Evolutionary conservation across 1,140 invertebrate genomes (phyloP), one percentile per base, ranked within the genome.

Genomic region (Bombus haemorrhoidalis): DNA sequence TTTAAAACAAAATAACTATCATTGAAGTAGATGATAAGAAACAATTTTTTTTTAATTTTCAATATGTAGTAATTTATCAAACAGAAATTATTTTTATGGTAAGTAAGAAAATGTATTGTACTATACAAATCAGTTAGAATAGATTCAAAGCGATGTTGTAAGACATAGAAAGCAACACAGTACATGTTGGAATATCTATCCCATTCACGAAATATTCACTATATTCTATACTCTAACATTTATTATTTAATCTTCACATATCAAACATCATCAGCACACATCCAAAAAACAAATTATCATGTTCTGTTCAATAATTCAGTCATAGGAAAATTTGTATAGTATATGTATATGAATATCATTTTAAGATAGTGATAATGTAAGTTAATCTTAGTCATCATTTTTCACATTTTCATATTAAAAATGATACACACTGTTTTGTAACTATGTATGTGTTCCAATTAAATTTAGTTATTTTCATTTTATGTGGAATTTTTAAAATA

Each of bases 241-340:
- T 81, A 69, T 72, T 34, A 73, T 47, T 34, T 57, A 68, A 39
- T 72, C 8, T 74, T 53, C 39, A 28, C 28, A 53, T 72, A 80
- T 28, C 18, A 72, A 73, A 81, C n/a, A 66, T 41, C 18, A 34
- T 8, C 15, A 64, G 34, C 47, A 74, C 37, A 28, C n/a, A 28
- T 81, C 22, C 34, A 81, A 74, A 57, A 53, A 32, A 74, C 28
- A 62, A 39, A 15, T 32, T 57, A 28, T 73, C 53, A 53, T 39
- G 3, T 39, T 47, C 64, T 72, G 53, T 39, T 59, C 28, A 75
- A 34, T 86, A 83, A 77, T 68, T 69, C 83, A 86, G 71, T 32
- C 28, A 89, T 82, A 64, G n/a, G 74, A 81, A 77, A 82, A n/a
- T 86, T 72, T 83, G 18, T 22, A 68, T 68, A 34, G n/a, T 76